Evolutionary conservation across 2,797 vertebrate species (phyloP).

Genomic region (Eurystomus glaucurus): DNA sequence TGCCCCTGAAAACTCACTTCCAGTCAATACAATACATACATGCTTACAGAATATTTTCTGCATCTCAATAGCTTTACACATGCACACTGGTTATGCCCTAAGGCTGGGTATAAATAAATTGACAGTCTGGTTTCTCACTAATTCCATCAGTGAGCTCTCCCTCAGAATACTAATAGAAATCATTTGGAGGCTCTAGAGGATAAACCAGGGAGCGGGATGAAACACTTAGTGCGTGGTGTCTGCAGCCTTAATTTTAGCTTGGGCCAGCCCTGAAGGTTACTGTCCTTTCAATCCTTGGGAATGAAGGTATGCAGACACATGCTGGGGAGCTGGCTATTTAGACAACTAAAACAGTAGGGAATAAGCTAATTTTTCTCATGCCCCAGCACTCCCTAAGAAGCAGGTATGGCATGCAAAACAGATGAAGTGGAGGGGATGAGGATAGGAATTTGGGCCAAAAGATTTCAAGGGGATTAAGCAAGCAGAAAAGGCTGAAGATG

Average conservation of each 20-base stretch:
- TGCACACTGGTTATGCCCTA: constrained; percentile 46
- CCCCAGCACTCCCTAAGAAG: background rate
- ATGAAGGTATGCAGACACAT: background rate
- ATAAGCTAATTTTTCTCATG: background rate
- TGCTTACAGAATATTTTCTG: constrained; percentile 36
- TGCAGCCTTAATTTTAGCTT: constrained; percentile 39
- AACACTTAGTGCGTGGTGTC: constrained; percentile 12
- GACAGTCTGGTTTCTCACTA: constrained; percentile 73
- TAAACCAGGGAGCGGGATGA: constrained; percentile 2
- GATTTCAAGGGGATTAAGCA: background rate
- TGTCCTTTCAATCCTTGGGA: background rate
- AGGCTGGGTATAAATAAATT: constrained; percentile 79
- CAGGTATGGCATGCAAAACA: background rate
- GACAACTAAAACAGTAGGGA: constrained; percentile 6
- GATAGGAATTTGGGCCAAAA: constrained; percentile 1
- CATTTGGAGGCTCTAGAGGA: background rate
- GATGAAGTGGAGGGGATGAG: background rate
- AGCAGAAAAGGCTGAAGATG: constrained; percentile 16
- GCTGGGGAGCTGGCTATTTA: background rate
- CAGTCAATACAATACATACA: constrained; percentile 8
- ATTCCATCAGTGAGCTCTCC: constrained; percentile 55
- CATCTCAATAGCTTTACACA: constrained; percentile 65
- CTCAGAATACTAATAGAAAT: constrained; percentile 71
- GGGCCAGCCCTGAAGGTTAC: background rate
- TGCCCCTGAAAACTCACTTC: constrained; percentile 47